Base-by-base conservation (phyloP, 2,888 invertebrate genomes). In the Coecobrya sp. region DNA sequence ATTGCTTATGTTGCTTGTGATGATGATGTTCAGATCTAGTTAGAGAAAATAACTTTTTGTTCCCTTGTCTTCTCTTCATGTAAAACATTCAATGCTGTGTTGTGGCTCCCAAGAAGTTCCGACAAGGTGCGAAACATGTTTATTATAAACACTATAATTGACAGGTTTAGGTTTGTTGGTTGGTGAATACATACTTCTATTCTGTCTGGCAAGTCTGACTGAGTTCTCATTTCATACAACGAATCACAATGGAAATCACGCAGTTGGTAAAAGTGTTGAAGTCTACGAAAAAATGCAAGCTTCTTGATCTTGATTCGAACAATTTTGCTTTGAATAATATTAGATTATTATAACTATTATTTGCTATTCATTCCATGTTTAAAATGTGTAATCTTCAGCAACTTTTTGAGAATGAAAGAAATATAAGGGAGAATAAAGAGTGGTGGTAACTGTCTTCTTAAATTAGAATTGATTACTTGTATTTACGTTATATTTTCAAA, bases 51-150 rank as follows among this genome's bases (percentile, higher is more conserved):
- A 86, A 86, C 45, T 19, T 76, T 73, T 76, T 49, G 84, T 84
- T 82, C 16, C 10, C 65, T 84, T 62, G 59, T 55, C 84, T 62
- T 52, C 19, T 49, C 30, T 2, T 1, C 8, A 27, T 27, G 27
- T 65, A 65, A 73, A 73, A 73, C 65, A 27, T 25, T 25, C 8
- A 11, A 19, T 65, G 65, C 11, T 42, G 25, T 49, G 49, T 13
- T 76, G 49, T 81, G 52, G 55, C 25, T 88, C 65, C 88, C 42
- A 52, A 73, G 45, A 86, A 36, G 86, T 88, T 88, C 81, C 88
- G 88, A 88, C 88, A 88, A 88, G 88, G 88, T 88, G 88, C 88
- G 88, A 88, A 88, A 88, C 88, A 88, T 88, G 88, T 88, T 88
- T 88, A 88, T 88, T 88, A 88, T 42, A n/a, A 88, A 68, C 30